Evolutionary conservation across 2,797 vertebrate genomes (phyloP).

Genomic region (Acipenser oxyrinchus): DNA sequence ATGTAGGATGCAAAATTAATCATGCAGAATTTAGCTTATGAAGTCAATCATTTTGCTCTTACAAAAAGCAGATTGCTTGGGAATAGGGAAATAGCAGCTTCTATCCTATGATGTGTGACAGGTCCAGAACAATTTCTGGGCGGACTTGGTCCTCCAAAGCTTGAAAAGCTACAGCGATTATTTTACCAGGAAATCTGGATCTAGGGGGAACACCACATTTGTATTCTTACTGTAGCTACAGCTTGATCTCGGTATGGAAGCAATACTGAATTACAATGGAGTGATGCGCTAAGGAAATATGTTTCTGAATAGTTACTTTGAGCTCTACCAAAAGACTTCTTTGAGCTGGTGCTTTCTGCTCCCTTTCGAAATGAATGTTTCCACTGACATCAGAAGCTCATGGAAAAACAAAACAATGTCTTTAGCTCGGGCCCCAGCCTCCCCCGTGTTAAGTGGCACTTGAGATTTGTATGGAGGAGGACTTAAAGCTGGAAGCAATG

Average conservation of each 20-base stretch:
- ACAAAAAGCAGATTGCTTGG: no score
- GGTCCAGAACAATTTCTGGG: no score
- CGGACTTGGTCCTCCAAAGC: no score
- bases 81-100: no score
- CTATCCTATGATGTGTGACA: no score
- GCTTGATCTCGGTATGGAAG: not conserved
- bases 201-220: no score
- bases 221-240: not conserved
- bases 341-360: not conserved
- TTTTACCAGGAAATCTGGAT: no score
- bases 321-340: not conserved
- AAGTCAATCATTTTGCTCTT: no score
- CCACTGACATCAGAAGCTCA: not conserved
- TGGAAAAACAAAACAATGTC: not conserved
- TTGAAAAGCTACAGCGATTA: no score
- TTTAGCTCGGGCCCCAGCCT: slow-evolving; percentile 47
- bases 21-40: not conserved
- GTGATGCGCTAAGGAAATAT: not conserved
- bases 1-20: not conserved
- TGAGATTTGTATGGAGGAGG: slow-evolving; percentile 55
- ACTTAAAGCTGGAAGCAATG: slow-evolving; percentile 1
- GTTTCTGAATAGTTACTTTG: not conserved
- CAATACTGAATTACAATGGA: no score
- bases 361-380: not conserved
- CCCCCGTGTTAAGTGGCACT: slow-evolving; percentile 55